phyloP scores from a whole-genome alignment of 2,888 invertebrate species.

The Epistrophella euchroma region DNA sequence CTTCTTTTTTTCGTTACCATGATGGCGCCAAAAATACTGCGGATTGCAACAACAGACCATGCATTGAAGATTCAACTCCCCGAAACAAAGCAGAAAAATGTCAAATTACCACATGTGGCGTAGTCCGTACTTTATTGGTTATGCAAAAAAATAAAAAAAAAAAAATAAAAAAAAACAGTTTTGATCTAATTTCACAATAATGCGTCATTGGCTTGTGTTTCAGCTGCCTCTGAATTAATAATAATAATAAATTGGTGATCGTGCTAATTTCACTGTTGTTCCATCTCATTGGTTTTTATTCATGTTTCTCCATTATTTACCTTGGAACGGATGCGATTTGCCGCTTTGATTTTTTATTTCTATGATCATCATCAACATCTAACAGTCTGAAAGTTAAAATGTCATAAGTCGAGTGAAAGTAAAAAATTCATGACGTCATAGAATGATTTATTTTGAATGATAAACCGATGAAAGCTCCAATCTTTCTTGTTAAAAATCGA shows the following conservation, averaged over 20 bases:
- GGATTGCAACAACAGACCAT: slow-evolving; percentile 3
- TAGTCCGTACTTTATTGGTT: background rate
- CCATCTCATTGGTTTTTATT: slow-evolving; percentile 1
- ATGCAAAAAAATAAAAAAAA: background rate
- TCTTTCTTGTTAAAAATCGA: too few species aligned
- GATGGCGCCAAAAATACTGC: slow-evolving; percentile 62
- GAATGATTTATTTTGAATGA: too few species aligned
- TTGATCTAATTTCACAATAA: background rate
- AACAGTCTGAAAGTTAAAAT: background rate
- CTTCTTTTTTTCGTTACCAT: slow-evolving; percentile 34
- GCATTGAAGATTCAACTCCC: slow-evolving; percentile 24
- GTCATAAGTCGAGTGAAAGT: too few species aligned
- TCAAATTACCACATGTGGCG: slow-evolving; percentile 27
- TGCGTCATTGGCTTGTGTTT: slow-evolving; percentile 25
- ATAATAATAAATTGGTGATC: slow-evolving; percentile 21
- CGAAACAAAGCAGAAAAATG: slow-evolving; percentile 12
- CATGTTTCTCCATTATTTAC: background rate
- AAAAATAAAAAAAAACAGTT: background rate
- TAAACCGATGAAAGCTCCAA: too few species aligned
- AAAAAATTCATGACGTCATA: too few species aligned
- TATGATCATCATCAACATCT: background rate
- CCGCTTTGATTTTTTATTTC: slow-evolving; percentile 1
- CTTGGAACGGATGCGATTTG: slow-evolving; percentile 18
- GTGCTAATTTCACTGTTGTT: slow-evolving; percentile 32
- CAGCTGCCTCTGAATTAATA: slow-evolving; percentile 6